Conservation (phyloP, 2,888 invertebrate genomes). For the Aporophyla nigra region DNA sequence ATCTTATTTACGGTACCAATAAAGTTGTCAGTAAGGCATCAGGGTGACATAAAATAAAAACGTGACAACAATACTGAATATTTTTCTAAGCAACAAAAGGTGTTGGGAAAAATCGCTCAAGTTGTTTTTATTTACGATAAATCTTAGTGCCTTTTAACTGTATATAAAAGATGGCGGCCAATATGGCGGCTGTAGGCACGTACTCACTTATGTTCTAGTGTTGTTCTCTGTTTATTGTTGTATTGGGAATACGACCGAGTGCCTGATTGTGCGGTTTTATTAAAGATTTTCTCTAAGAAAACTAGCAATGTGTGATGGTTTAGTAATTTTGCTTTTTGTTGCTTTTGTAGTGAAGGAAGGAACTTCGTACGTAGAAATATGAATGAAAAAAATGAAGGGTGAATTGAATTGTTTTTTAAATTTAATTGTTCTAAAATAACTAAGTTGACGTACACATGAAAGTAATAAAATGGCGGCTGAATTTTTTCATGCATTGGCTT, state of each 20-base stretch:
- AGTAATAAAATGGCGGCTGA: too few species aligned
- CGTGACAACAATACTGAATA: conserved; percentile 60
- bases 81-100: conserved; percentile 48
- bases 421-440: too few species aligned
- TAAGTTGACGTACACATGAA: too few species aligned
- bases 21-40: conserved; percentile 62
- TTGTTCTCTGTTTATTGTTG: conserved; percentile 45
- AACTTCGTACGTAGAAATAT: neutral
- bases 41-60: conserved; percentile 64
- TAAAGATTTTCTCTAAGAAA: conserved; percentile 41
- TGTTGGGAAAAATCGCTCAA: conserved; percentile 32
- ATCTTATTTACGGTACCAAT: conserved; percentile 58
- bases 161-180: conserved; percentile 41
- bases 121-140: conserved; percentile 59
- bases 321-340: conserved; percentile 31
- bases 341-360: conserved; percentile 2
- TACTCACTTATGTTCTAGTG: conserved; percentile 58
- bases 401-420: too few species aligned
- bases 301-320: conserved; percentile 35
- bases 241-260: conserved; percentile 49
- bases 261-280: conserved; percentile 49
- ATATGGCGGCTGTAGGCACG: conserved; percentile 57
- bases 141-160: conserved; percentile 53
- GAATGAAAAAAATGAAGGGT: too few species aligned
- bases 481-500: too few species aligned